Percentiles rank a stretch among this genome's conserved stretches.
Conservation (phyloP, 2,888 invertebrate genomes). For the Euplexia lucipara region DNA sequence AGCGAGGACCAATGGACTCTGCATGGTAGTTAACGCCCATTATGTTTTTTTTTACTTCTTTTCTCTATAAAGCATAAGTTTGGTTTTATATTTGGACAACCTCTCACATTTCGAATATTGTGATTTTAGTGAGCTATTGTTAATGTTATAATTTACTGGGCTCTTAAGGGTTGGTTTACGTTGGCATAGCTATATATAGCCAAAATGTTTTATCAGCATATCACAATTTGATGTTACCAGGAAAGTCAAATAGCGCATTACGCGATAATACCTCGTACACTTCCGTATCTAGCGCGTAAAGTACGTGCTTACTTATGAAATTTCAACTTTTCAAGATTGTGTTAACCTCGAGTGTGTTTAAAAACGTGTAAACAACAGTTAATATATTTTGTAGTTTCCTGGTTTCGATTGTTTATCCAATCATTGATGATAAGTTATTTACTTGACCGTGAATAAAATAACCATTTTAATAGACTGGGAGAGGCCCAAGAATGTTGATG, state of each 20-base stretch:
- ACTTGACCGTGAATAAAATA: slow-evolving; percentile 22
- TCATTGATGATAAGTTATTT: slow-evolving; percentile 5
- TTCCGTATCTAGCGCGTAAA: slow-evolving; percentile 36
- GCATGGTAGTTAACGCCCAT: slow-evolving; percentile 92
- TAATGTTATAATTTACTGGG: too few species aligned
- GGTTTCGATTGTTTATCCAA: slow-evolving; percentile 19
- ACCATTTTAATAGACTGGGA: not conserved
- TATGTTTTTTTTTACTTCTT: not conserved
- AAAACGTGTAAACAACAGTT: slow-evolving; percentile 18
- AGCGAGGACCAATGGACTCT: slow-evolving; percentile 85
- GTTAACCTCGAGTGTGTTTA: slow-evolving; percentile 30
- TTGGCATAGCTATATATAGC: not conserved
- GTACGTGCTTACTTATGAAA: slow-evolving; percentile 36
- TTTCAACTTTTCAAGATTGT: slow-evolving; percentile 27
- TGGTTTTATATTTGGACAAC: too few species aligned
- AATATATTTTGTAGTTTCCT: slow-evolving; percentile 26
- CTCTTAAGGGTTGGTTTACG: not conserved
- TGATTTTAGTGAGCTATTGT: too few species aligned
- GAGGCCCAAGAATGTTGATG: not conserved
- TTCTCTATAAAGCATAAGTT: too few species aligned
- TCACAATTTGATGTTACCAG: slow-evolving; percentile 34
- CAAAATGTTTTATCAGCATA: slow-evolving; percentile 1
- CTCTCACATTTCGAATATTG: too few species aligned
- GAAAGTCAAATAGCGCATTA: slow-evolving; percentile 49
- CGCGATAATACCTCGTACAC: slow-evolving; percentile 3